These are phyloP conservation scores for Holacanthella duospinosa DNA, from an alignment of 2,888 invertebrate genomes.

Conservation along the genomic window DNA sequence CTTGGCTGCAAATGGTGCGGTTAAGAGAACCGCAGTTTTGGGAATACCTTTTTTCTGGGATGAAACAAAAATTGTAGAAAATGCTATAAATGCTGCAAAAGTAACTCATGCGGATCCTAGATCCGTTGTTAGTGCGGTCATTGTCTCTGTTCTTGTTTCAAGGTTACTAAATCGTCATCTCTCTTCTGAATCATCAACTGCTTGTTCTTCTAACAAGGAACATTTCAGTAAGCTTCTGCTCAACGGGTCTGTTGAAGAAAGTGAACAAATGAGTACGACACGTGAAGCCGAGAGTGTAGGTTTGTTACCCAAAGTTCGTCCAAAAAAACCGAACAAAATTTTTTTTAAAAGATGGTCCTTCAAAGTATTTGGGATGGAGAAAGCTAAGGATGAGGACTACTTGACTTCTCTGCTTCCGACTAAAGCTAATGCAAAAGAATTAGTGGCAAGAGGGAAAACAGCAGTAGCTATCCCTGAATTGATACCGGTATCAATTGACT, in stretches of 20 bases:
- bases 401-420: neutral
- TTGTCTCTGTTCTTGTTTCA: slow-evolving; percentile 19
- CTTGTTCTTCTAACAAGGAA: neutral
- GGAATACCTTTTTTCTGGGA: slow-evolving; percentile 24
- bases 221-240: neutral
- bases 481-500: slow-evolving; percentile 1
- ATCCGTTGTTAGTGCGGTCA: slow-evolving; percentile 24
- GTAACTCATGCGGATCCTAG: slow-evolving; percentile 28
- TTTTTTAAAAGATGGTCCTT: no score
- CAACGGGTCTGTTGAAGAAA: neutral
- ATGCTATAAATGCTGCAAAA: slow-evolving; percentile 21
- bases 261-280: no score
- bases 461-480: neutral
- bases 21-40: slow-evolving; percentile 23
- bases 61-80: slow-evolving; percentile 23
- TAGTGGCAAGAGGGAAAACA: neutral
- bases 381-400: neutral
- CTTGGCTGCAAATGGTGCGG: slow-evolving; percentile 29
- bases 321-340: no score
- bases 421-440: neutral
- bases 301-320: neutral
- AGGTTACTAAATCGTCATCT: slow-evolving; percentile 12
- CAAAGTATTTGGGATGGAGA: no score
- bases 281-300: neutral
- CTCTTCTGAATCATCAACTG: neutral